These are phyloP conservation scores for Tamias sibiricus DNA, from an alignment of 2,113 vertebrate genomes.

Conservation along the genomic window DNA sequence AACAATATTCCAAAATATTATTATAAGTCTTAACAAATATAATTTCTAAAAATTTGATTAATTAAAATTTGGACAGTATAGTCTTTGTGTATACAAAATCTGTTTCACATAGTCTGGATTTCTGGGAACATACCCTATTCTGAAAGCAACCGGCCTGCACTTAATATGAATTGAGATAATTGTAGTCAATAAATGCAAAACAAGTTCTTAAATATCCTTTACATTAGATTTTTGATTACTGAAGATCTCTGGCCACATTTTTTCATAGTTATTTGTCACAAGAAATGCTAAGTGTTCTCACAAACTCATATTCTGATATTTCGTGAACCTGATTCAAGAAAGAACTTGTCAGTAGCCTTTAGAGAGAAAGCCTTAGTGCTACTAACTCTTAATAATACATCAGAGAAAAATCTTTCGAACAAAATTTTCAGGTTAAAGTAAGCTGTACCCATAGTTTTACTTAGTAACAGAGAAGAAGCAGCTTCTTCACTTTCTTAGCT, in stretches of 20 bases:
- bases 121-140: background rate
- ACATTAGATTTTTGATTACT: slow-evolving; percentile 12
- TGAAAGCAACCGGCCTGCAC: background rate
- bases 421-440: slow-evolving; percentile 54
- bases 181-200: slow-evolving; percentile 48
- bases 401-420: background rate
- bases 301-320: background rate
- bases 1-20: background rate
- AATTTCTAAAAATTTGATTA: slow-evolving; percentile 20
- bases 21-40: slow-evolving; percentile 11
- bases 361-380: background rate
- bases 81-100: background rate
- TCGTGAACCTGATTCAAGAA: background rate
- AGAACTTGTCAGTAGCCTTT: slow-evolving; percentile 22
- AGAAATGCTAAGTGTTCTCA: background rate
- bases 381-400: slow-evolving; percentile 33
- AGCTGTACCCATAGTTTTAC: background rate
- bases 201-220: background rate
- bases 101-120: slow-evolving; percentile 31
- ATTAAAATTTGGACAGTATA: slow-evolving; percentile 20
- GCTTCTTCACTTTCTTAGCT: background rate
- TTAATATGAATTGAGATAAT: slow-evolving; percentile 23
- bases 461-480: background rate
- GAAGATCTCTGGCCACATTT: background rate
- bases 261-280: slow-evolving; percentile 6